Evolutionary conservation across 2,797 vertebrate species (phyloP).

Genomic region (Tamandua tetradactyla): DNA sequence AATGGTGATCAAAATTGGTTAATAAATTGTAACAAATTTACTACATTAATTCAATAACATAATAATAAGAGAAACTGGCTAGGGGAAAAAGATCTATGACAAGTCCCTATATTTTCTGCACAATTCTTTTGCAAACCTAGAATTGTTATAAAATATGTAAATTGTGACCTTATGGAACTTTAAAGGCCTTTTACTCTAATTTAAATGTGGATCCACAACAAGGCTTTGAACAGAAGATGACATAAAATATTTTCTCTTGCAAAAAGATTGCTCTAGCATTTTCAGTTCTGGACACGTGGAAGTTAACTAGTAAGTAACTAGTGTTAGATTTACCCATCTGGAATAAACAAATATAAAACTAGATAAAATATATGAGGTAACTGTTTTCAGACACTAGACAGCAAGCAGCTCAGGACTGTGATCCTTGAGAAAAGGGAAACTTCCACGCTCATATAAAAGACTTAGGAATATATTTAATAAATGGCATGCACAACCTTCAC

Average conservation of each 20-base stretch:
- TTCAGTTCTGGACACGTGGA: neutral
- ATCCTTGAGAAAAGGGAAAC: neutral
- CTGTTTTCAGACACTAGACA: neutral
- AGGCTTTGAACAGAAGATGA: neutral
- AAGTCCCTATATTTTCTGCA: too few species aligned
- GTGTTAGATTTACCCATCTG: neutral
- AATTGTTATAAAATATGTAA: neutral
- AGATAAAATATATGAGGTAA: neutral
- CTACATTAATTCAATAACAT: too few species aligned
- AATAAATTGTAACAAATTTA: too few species aligned
- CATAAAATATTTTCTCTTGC: neutral
- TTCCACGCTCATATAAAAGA: conserved; percentile 3
- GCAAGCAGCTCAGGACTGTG: neutral
- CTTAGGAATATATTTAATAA: conserved; percentile 18
- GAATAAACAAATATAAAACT: conserved; percentile 32
- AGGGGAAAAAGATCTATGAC: too few species aligned
- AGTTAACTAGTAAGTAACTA: neutral
- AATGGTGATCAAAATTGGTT: too few species aligned
- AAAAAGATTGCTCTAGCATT: neutral
- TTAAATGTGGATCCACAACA: neutral
- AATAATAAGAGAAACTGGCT: too few species aligned
- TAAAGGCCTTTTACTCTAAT: neutral
- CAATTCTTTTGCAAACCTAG: too few species aligned
- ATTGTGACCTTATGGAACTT: neutral
- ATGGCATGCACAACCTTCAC: neutral